Conservation (phyloP, 1,140 invertebrate genomes). For the Cherax quadricarinatus region DNA sequence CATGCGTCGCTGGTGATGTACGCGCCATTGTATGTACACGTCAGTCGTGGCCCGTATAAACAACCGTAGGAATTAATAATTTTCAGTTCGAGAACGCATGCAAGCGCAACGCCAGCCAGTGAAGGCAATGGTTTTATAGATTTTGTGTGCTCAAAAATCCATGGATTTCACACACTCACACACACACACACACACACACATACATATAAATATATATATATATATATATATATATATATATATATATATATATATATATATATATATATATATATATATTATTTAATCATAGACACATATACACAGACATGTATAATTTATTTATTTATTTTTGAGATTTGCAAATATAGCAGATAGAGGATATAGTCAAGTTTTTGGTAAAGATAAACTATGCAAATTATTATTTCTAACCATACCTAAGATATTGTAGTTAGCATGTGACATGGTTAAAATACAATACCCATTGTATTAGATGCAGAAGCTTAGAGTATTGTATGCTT, state of each 20-base stretch:
- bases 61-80: not conserved
- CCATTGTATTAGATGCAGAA: conserved; percentile 14
- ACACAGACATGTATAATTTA: not conserved
- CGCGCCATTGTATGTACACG: conserved; percentile 37
- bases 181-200: no score
- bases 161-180: conserved; percentile 1
- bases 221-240: no score
- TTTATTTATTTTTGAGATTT: conserved; percentile 40
- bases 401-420: conserved; percentile 23
- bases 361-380: conserved; percentile 48
- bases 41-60: conserved; percentile 31
- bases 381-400: conserved; percentile 54
- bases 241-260: no score
- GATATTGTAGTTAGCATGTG: conserved; percentile 45
- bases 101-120: conserved; percentile 35
- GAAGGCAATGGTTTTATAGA: not conserved
- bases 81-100: conserved; percentile 4
- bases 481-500: conserved; percentile 17
- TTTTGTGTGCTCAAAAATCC: conserved; percentile 9
- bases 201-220: no score
- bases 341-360: conserved; percentile 25
- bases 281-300: no score
- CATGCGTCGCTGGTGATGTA: conserved; percentile 41
- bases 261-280: no score
- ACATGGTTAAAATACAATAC: conserved; percentile 30